phyloP scores from a whole-genome alignment of 2,888 invertebrate species.

The Phortica okadai region DNA sequence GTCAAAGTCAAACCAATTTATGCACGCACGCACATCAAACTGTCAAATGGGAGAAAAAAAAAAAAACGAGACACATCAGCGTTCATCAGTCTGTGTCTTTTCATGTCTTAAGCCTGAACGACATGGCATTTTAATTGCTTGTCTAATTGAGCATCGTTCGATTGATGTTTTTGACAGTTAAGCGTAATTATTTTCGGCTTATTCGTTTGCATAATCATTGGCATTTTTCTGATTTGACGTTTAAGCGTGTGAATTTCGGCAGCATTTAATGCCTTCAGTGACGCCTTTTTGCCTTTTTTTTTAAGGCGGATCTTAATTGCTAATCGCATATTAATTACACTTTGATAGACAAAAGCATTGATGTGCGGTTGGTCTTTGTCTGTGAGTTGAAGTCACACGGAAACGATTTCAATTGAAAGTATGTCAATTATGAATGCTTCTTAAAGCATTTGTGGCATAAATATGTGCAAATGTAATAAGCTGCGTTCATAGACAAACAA shows the following conservation, averaged over 20 bases:
- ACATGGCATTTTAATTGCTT: slow-evolving; percentile 62
- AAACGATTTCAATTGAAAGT: background rate
- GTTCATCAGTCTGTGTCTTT: background rate
- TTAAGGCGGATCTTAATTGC: background rate
- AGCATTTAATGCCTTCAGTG: background rate
- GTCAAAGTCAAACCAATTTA: slow-evolving; percentile 35
- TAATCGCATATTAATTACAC: slow-evolving; percentile 12
- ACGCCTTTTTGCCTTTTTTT: background rate
- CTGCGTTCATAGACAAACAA: slow-evolving; percentile 9
- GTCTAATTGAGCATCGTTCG: background rate
- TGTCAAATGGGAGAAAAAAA: background rate
- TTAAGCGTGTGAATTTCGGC: slow-evolving; percentile 19
- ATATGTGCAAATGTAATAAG: background rate
- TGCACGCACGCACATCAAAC: slow-evolving; percentile 22
- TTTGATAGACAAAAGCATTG: background rate
- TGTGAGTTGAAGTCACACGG: background rate
- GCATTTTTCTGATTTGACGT: background rate
- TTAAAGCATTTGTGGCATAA: background rate
- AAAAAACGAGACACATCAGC: background rate
- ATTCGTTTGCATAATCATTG: slow-evolving; percentile 26
- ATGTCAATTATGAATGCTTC: background rate
- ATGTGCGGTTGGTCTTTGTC: too few relatives aligned
- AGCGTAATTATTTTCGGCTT: slow-evolving; percentile 11
- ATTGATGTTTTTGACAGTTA: slow-evolving; percentile 12
- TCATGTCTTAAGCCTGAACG: slow-evolving; percentile 50